These are phyloP conservation scores for Hirtodrosophila duncani DNA, from an alignment of 2,888 invertebrate species.

Conservation along the genomic window DNA sequence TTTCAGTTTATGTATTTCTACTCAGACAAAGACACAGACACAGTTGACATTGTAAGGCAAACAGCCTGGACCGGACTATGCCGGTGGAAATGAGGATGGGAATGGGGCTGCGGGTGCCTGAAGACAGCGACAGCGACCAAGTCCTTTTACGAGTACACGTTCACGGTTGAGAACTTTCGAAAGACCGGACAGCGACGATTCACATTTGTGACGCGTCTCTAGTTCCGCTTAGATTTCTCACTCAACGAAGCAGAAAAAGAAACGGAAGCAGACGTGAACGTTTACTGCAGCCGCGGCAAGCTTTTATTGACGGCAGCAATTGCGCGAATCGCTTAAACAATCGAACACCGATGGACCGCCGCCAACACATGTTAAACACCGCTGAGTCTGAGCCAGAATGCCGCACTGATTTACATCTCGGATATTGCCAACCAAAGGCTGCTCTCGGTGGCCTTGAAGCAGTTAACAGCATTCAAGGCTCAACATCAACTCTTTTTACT, in stretches of 20 bases:
- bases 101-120: constrained; percentile 5
- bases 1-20: constrained; percentile 36
- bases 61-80: constrained; percentile 7
- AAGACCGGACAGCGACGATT: constrained; percentile 39
- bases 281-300: constrained; percentile 29
- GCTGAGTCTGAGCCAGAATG: constrained; percentile 31
- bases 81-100: too few species aligned
- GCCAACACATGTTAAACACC: constrained; percentile 50
- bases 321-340: constrained; percentile 16
- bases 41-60: constrained; percentile 61
- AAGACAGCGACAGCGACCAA: constrained; percentile 17
- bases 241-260: constrained; percentile 53
- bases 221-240: constrained; percentile 68
- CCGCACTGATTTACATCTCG: constrained; percentile 52
- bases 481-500: constrained; percentile 58
- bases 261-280: constrained; percentile 33
- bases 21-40: constrained; percentile 41
- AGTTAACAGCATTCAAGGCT: not conserved
- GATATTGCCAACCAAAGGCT: constrained; percentile 7
- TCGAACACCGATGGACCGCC: constrained; percentile 1
- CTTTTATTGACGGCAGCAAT: constrained; percentile 47
- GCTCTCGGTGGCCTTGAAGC: constrained; percentile 44
- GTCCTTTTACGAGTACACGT: constrained; percentile 66
- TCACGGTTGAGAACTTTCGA: constrained; percentile 21
- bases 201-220: constrained; percentile 61